Percentiles rank a stretch among this genome's conserved stretches.
These are phyloP conservation scores for Lasioglossum zephyrum DNA, from an alignment of 2,888 invertebrate species.

Conservation along the genomic window DNA sequence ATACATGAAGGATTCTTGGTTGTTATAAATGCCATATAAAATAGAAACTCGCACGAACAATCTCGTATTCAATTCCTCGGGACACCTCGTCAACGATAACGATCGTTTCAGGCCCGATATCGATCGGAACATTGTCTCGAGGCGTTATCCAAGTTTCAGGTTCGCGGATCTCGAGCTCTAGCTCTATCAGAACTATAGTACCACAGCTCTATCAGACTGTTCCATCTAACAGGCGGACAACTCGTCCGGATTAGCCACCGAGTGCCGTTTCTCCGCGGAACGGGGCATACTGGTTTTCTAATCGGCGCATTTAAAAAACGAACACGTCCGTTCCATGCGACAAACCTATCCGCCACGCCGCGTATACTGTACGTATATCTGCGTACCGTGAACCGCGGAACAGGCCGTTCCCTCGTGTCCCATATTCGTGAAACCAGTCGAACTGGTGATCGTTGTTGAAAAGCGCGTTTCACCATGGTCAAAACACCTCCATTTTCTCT, in stretches of 20 bases:
- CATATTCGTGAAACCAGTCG: constrained; percentile 62
- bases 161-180: neutral
- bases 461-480: constrained; percentile 10
- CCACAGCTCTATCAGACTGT: constrained; percentile 36
- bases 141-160: neutral
- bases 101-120: neutral
- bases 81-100: constrained; percentile 8
- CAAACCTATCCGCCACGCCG: constrained; percentile 30
- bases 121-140: neutral
- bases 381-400: constrained; percentile 40
- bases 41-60: neutral
- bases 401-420: constrained; percentile 48
- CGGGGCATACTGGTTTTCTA: constrained; percentile 59
- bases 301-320: constrained; percentile 51
- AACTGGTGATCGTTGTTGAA: constrained; percentile 47
- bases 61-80: constrained; percentile 8
- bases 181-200: neutral
- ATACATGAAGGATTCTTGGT: neutral
- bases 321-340: constrained; percentile 45
- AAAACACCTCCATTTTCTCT: neutral
- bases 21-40: neutral
- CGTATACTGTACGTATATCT: constrained; percentile 3
- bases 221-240: constrained; percentile 31
- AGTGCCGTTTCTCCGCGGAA: constrained; percentile 19
- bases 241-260: constrained; percentile 21